phyloP scores from a whole-genome alignment of 1,140 invertebrate species.

The Papilio xuthus region DNA sequence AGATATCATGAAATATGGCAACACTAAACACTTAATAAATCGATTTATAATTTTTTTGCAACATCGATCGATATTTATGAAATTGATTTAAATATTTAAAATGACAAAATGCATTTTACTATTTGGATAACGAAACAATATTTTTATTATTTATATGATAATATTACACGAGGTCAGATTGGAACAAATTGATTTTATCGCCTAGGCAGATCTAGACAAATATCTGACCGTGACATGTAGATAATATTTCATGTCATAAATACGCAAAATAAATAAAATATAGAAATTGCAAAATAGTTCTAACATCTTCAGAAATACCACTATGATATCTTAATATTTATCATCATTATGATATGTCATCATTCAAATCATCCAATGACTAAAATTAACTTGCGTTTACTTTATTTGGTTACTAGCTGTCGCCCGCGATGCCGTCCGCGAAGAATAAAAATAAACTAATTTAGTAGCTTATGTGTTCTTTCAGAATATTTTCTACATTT shows the following conservation, averaged over 20 bases:
- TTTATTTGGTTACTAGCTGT: no score
- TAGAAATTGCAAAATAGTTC: background rate
- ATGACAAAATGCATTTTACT: slow-evolving; percentile 3
- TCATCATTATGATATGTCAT: no score
- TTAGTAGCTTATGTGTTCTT: no score
- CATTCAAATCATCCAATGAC: no score
- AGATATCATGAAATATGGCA: background rate
- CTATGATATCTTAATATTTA: no score
- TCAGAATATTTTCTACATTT: no score
- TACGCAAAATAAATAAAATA: background rate
- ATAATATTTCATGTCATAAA: slow-evolving; percentile 16
- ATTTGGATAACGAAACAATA: slow-evolving; percentile 12
- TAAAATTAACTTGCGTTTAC: no score
- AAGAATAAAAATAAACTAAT: no score
- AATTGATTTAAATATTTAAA: slow-evolving; percentile 1
- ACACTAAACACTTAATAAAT: background rate
- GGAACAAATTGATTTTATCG: background rate
- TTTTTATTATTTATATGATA: slow-evolving; percentile 14
- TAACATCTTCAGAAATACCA: no score
- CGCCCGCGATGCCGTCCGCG: no score
- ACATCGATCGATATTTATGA: background rate
- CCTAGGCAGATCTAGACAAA: background rate
- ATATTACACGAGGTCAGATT: background rate
- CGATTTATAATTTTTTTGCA: background rate
- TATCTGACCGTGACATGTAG: background rate